phyloP scores from a whole-genome alignment of 2,888 invertebrate genomes.

The Apamea epomidion region DNA sequence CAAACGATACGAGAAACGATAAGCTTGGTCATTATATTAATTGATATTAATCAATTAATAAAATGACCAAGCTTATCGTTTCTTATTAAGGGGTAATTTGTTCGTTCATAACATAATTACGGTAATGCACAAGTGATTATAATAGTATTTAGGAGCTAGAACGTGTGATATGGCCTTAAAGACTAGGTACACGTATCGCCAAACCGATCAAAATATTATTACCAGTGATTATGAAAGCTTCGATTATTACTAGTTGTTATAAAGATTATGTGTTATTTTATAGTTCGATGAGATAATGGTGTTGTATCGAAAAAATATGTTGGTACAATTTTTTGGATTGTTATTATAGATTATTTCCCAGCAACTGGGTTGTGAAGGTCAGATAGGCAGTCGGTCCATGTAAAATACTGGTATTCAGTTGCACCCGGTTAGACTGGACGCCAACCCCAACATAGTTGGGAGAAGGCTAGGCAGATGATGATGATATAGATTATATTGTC shows the following conservation, averaged over 20 bases:
- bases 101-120: conserved; percentile 23
- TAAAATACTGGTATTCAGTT: no score
- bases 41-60: conserved; percentile 16
- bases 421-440: no score
- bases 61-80: conserved; percentile 23
- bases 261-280: conserved; percentile 2
- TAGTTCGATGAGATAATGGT: not conserved
- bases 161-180: conserved; percentile 20
- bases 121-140: conserved; percentile 31
- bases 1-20: no score
- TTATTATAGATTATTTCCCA: no score
- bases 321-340: no score
- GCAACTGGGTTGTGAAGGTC: no score
- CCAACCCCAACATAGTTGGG: no score
- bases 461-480: no score
- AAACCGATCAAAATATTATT: conserved; percentile 31
- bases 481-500: no score
- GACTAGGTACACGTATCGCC: conserved; percentile 26
- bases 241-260: conserved; percentile 6
- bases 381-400: no score
- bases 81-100: conserved; percentile 17
- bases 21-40: no score
- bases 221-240: not conserved
- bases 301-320: not conserved
- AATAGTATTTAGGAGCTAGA: conserved; percentile 21